phyloP scores from a whole-genome alignment of 2,888 invertebrate species.

The Drosophila kanekoi region DNA sequence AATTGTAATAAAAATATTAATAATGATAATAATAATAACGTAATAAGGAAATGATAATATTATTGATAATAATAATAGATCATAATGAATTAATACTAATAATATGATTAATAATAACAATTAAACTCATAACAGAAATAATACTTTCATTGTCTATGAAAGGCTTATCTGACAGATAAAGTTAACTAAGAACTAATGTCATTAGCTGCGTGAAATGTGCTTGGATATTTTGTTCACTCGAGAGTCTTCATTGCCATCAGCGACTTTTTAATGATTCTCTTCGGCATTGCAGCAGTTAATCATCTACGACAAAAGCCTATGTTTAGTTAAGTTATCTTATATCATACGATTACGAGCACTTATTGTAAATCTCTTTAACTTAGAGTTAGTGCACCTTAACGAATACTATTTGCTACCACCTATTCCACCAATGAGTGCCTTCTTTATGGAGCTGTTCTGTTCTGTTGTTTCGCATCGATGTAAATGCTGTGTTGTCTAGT shows the following conservation, averaged over 20 bases:
- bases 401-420: not conserved
- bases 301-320: not conserved
- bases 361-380: constrained; percentile 8
- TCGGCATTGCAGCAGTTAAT: not conserved
- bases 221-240: not conserved
- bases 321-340: constrained; percentile 37
- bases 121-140: too few species aligned
- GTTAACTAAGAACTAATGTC: too few species aligned
- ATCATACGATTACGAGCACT: constrained; percentile 40
- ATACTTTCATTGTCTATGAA: too few species aligned
- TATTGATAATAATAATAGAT: too few species aligned
- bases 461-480: constrained; percentile 7
- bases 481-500: constrained; percentile 36
- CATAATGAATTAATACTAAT: too few species aligned
- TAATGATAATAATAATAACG: too few species aligned
- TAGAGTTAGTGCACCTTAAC: constrained; percentile 38
- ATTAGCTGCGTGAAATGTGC: not conserved
- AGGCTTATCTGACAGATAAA: too few species aligned
- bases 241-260: not conserved
- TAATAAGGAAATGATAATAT: too few species aligned
- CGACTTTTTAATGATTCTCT: too few species aligned
- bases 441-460: not conserved
- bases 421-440: constrained; percentile 1
- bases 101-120: too few species aligned
- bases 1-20: too few species aligned